These are phyloP conservation scores for Empis stercorea DNA, from an alignment of 2,888 invertebrate genomes.

Conservation along the genomic window DNA sequence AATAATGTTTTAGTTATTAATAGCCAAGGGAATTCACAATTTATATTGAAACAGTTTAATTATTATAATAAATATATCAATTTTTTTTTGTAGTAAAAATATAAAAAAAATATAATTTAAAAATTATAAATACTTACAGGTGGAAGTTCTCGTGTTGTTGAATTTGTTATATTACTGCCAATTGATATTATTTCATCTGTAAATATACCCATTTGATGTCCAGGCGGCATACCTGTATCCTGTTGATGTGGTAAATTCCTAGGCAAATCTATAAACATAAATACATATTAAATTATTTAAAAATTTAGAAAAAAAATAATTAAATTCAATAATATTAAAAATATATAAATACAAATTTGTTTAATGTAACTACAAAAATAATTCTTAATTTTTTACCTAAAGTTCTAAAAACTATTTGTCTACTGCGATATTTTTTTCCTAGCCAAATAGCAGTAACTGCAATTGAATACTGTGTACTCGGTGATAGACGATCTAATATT, in stretches of 20 bases:
- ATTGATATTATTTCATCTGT: slow-evolving; percentile 31
- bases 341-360: too few species aligned
- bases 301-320: background rate
- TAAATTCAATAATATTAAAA: too few species aligned
- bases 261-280: slow-evolving; percentile 50
- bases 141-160: slow-evolving; percentile 32
- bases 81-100: too few species aligned
- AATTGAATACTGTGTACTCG: slow-evolving; percentile 80
- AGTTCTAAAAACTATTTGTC: slow-evolving; percentile 81
- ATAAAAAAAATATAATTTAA: too few species aligned
- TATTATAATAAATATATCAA: too few species aligned
- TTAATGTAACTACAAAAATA: too few species aligned
- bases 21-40: too few species aligned
- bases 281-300: slow-evolving; percentile 4
- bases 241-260: slow-evolving; percentile 67
- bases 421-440: slow-evolving; percentile 70
- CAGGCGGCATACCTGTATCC: slow-evolving; percentile 28
- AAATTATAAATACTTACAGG: slow-evolving; percentile 25
- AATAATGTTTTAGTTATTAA: too few species aligned
- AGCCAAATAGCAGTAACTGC: slow-evolving; percentile 74
- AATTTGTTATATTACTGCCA: slow-evolving; percentile 17
- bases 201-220: slow-evolving; percentile 11
- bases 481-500: slow-evolving; percentile 64
- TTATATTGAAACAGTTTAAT: too few species aligned
- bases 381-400: slow-evolving; percentile 50